phyloP scores from a whole-genome alignment of 2,888 invertebrate species.

The Drosophila rubida region DNA sequence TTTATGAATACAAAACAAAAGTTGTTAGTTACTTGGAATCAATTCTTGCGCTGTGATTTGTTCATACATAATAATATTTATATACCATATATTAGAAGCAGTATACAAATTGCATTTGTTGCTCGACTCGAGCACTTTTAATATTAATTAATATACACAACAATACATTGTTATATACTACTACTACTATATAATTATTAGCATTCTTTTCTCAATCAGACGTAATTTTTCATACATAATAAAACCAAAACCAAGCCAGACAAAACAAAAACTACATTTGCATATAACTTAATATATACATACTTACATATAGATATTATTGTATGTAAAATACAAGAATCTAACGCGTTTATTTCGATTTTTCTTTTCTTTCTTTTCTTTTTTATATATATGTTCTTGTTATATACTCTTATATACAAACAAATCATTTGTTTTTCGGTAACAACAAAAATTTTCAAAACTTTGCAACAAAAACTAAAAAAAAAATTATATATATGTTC shows the following conservation, averaged over 20 bases:
- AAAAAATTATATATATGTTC: slow-evolving; percentile 85
- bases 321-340: slow-evolving; percentile 82
- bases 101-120: slow-evolving; percentile 36
- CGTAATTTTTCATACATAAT: slow-evolving; percentile 39
- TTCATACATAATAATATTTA: slow-evolving; percentile 22
- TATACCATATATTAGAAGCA: slow-evolving; percentile 36
- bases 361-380: slow-evolving; percentile 84
- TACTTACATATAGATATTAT: slow-evolving; percentile 62
- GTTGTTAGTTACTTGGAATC: slow-evolving; percentile 5
- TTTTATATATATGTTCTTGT: slow-evolving; percentile 83
- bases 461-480: slow-evolving; percentile 53
- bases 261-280: slow-evolving; percentile 31
- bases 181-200: slow-evolving; percentile 38
- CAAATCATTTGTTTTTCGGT: slow-evolving; percentile 79
- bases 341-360: slow-evolving; percentile 85
- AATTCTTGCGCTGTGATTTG: slow-evolving; percentile 26
- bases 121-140: slow-evolving; percentile 27
- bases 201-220: slow-evolving; percentile 49
- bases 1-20: not conserved
- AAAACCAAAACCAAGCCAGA: slow-evolving; percentile 34
- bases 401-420: slow-evolving; percentile 66
- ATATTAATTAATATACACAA: not conserved
- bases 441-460: slow-evolving; percentile 65
- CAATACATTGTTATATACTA: slow-evolving; percentile 16
- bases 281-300: slow-evolving; percentile 43